These are phyloP conservation scores for Synaphobranchus kaupii DNA, from an alignment of 2,797 vertebrate genomes.

Conservation along the genomic window DNA sequence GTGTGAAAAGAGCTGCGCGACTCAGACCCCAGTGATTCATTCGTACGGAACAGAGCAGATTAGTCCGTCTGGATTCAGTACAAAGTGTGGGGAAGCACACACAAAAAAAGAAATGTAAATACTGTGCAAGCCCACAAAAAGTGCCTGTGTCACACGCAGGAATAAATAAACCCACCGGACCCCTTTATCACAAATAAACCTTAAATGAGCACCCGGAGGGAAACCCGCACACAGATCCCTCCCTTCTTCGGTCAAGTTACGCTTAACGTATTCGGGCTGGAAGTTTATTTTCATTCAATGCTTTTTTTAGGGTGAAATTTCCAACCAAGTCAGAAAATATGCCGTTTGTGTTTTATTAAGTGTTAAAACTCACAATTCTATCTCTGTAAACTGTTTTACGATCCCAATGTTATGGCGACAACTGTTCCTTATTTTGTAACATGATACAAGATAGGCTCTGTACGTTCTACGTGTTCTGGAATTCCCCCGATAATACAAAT, in stretches of 20 bases:
- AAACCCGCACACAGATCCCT: neutral
- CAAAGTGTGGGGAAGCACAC: constrained; percentile 25
- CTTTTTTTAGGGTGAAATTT: too few relatives aligned
- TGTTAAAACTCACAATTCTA: too few relatives aligned
- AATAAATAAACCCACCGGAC: neutral
- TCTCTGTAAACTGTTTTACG: too few relatives aligned
- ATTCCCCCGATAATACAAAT: too few relatives aligned
- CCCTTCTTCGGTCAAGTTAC: neutral
- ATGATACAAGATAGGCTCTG: too few relatives aligned
- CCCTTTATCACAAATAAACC: neutral
- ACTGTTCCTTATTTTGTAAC: too few relatives aligned
- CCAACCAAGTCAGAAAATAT: too few relatives aligned
- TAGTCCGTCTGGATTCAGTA: neutral
- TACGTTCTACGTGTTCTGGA: too few relatives aligned
- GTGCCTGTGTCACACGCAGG: neutral
- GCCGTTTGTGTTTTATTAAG: too few relatives aligned
- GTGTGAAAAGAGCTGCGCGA: neutral
- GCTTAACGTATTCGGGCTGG: too few relatives aligned
- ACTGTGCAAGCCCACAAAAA: constrained; percentile 24
- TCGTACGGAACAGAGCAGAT: neutral
- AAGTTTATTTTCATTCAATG: too few relatives aligned
- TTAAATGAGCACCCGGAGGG: neutral
- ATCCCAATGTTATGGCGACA: too few relatives aligned
- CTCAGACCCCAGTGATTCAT: neutral
- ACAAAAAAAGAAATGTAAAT: neutral